Evolutionary conservation across 2,797 vertebrate species (phyloP).

Genomic region (Aplochiton taeniatus): DNA sequence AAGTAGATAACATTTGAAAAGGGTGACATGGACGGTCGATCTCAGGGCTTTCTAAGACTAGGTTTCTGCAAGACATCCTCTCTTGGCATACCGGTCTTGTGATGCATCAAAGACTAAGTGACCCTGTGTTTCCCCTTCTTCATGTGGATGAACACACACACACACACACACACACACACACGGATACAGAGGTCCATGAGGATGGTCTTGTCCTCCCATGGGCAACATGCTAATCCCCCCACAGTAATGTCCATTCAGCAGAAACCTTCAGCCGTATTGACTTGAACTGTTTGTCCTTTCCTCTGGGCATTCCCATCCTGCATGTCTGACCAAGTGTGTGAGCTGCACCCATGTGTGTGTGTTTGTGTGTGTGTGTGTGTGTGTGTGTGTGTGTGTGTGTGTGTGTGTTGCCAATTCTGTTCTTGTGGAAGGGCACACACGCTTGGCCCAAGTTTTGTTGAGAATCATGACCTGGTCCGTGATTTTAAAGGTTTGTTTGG

Average conservation of each 20-base stretch:
- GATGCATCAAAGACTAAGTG: neutral
- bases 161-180: constrained; percentile 3
- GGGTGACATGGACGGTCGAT: no score
- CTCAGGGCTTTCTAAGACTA: no score
- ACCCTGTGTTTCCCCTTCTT: no score
- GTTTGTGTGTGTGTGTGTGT: neutral
- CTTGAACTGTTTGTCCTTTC: constrained; percentile 53
- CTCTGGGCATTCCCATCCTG: constrained; percentile 47
- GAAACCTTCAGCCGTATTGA: constrained; percentile 56
- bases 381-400: neutral
- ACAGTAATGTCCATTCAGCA: constrained; percentile 58
- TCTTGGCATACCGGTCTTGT: neutral
- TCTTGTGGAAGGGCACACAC: no score
- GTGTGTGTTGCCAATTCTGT: neutral
- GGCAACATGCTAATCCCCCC: constrained; percentile 60
- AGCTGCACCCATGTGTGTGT: neutral
- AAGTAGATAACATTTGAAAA: no score
- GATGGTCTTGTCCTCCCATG: constrained; percentile 60
- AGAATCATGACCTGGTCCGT: neutral
- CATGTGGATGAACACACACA: neutral
- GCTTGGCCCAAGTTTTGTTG: neutral
- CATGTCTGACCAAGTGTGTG: constrained; percentile 1
- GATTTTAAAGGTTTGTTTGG: neutral
- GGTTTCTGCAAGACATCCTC: no score
- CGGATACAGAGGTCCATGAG: neutral